phyloP scores from a whole-genome alignment of 2,113 vertebrate genomes.

The Murina feae region DNA sequence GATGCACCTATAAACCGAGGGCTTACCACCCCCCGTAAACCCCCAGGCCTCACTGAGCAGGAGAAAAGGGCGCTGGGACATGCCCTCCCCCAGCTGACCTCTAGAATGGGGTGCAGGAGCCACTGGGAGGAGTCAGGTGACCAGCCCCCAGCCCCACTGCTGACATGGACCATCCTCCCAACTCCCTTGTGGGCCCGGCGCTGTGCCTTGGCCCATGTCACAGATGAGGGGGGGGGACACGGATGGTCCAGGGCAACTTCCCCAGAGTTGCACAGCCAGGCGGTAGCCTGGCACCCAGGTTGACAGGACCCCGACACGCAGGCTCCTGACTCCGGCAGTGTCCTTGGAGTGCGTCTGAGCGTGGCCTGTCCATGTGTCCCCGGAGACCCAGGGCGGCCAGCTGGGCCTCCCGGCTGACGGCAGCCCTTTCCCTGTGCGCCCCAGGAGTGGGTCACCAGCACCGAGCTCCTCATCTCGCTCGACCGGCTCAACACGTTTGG shows the following conservation, averaged over 20 bases:
- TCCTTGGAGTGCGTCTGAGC: not conserved
- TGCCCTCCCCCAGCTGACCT: rapidly evolving
- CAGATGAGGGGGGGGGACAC: not conserved
- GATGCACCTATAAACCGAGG: not conserved
- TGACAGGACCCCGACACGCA: not conserved
- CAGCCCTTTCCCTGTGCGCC: not conserved
- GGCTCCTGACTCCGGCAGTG: not conserved
- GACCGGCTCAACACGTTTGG: constrained; percentile 96
- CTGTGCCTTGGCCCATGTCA: not conserved
- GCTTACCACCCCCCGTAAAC: rapidly evolving
- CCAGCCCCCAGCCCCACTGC: rapidly evolving
- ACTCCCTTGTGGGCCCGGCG: not conserved
- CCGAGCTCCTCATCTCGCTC: constrained; percentile 92
- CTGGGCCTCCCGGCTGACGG: not conserved
- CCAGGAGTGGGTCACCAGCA: constrained; percentile 97
- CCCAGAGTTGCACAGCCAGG: not conserved
- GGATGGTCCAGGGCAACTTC: no score
- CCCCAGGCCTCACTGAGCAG: not conserved
- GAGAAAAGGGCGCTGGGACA: not conserved
- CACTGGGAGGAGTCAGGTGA: not conserved
- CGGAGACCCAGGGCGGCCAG: not conserved
- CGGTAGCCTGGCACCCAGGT: not conserved
- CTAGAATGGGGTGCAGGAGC: no score
- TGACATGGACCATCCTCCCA: rapidly evolving
- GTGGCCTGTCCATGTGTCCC: not conserved